phyloP scores from a whole-genome alignment of 2,113 vertebrate genomes.

The Pitta sordida region DNA sequence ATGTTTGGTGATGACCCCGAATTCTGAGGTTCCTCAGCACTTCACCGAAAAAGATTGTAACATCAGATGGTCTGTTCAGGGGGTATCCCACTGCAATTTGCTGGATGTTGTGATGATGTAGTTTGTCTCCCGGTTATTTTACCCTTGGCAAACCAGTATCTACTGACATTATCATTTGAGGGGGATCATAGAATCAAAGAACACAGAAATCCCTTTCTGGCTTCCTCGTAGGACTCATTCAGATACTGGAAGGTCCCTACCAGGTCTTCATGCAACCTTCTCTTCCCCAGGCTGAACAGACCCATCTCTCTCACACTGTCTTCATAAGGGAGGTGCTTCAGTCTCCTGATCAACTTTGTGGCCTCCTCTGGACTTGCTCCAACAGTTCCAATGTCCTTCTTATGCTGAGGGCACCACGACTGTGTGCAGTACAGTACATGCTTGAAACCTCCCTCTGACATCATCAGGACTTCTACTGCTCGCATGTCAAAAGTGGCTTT shows the following conservation, averaged over 20 bases:
- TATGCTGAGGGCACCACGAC: not conserved
- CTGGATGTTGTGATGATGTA: not conserved
- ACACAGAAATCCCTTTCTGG: not conserved
- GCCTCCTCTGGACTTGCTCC: not conserved
- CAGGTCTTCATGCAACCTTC: not conserved
- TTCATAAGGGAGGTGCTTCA: not conserved
- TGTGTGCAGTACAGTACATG: accelerated
- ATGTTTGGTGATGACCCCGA: not conserved
- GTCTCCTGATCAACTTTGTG: not conserved
- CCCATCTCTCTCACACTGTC: not conserved
- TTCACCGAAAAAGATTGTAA: not conserved
- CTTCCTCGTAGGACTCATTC: not conserved
- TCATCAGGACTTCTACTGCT: not conserved
- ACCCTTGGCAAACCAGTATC: not conserved
- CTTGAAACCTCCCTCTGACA: not conserved
- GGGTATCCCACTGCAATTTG: not conserved
- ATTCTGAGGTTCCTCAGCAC: not conserved
- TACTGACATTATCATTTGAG: not conserved
- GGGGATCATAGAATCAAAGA: not conserved
- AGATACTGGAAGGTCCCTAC: not conserved
- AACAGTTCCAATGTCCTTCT: not conserved
- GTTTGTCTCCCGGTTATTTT: not conserved
- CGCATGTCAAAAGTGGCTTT: not conserved
- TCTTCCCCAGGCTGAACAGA: not conserved
- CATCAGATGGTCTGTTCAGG: not conserved